A percentile compares a stretch with the other conserved stretches of the same genome.
Conservation (phyloP, 2,888 invertebrate genomes). For the Parnassius apollo region DNA sequence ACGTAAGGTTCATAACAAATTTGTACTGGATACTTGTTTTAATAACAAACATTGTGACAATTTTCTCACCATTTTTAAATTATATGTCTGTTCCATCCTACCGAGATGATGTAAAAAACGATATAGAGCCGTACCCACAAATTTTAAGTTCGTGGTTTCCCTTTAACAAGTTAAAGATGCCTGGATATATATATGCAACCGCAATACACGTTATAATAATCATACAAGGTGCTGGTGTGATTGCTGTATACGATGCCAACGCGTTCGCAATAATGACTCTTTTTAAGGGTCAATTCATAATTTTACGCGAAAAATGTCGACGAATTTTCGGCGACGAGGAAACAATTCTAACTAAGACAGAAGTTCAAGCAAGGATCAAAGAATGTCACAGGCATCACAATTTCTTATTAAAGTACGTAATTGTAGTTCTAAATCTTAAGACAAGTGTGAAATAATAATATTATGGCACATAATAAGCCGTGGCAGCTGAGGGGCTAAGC, state of each 20-base stretch:
- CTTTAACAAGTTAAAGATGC: constrained; percentile 51
- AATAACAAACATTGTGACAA: constrained; percentile 42
- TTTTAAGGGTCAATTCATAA: constrained; percentile 56
- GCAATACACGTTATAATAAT: constrained; percentile 47
- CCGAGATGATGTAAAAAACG: constrained; percentile 43
- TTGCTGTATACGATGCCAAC: constrained; percentile 53
- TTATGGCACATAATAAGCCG: no score
- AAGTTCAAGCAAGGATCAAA: constrained; percentile 44
- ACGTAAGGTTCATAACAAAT: constrained; percentile 51
- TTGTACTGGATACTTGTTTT: constrained; percentile 50
- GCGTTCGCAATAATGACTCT: constrained; percentile 56
- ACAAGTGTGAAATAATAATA: no score
- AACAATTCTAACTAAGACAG: constrained; percentile 26
- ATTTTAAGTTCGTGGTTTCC: constrained; percentile 64
- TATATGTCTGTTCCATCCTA: constrained; percentile 42
- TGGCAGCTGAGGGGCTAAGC: no score
- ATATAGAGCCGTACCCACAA: constrained; percentile 49
- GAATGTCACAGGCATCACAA: constrained; percentile 60
- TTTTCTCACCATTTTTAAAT: constrained; percentile 48
- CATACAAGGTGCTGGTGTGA: constrained; percentile 46
- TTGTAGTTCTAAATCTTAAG: neutral
- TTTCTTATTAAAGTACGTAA: constrained; percentile 50
- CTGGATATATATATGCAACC: constrained; percentile 50
- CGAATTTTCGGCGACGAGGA: constrained; percentile 42
- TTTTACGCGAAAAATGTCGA: constrained; percentile 47